phyloP scores from a whole-genome alignment of 2,797 vertebrate genomes.

The Glyptemys insculpta region DNA sequence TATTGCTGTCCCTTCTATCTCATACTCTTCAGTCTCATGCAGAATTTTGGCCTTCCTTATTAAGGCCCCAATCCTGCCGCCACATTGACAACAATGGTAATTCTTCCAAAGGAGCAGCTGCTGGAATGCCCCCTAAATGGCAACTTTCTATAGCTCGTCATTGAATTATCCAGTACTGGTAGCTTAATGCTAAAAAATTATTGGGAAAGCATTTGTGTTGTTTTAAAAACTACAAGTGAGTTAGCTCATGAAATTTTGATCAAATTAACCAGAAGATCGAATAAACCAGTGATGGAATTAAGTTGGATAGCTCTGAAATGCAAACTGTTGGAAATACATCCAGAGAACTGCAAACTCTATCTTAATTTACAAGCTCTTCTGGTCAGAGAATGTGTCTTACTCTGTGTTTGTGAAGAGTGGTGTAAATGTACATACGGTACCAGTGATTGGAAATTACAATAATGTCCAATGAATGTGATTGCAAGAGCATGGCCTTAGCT shows the following conservation, averaged over 20 bases:
- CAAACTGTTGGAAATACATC: not conserved
- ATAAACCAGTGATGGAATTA: not conserved
- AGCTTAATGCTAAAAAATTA: not conserved
- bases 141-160: not conserved
- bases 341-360: not conserved
- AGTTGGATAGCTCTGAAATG: not conserved
- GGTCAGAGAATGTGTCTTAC: not conserved
- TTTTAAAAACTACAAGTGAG: not conserved
- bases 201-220: not conserved
- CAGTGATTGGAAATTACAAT: not conserved
- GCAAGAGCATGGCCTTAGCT: not conserved
- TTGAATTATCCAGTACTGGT: not conserved
- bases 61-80: not conserved
- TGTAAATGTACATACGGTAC: not conserved
- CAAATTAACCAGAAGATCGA: not conserved
- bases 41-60: not conserved
- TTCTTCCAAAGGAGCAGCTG: not conserved
- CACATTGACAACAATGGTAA: not conserved
- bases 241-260: not conserved
- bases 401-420: not conserved
- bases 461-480: not conserved
- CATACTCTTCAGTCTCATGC: not conserved
- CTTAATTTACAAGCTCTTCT: not conserved
- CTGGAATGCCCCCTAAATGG: not conserved
- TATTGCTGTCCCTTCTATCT: not conserved